Base-by-base conservation (phyloP, 1,140 invertebrate species). In the Lycorma delicatula region DNA sequence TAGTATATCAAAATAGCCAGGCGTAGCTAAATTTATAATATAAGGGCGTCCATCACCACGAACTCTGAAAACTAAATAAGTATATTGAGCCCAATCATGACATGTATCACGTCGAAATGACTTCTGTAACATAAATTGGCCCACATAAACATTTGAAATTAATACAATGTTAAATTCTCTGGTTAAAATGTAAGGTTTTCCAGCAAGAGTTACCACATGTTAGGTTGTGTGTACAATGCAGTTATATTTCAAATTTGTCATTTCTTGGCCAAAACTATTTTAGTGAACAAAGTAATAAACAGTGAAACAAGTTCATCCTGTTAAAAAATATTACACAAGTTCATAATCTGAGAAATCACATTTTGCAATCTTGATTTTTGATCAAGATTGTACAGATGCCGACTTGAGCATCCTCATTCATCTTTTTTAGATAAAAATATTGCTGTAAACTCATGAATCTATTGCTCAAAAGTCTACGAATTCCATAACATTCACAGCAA, bases 31-130 rank as follows among this genome's bases (percentile, higher is more conserved):
- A 72, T 89, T 90, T 18, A 97, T 67, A 59, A 85, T 69, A 70
- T 97, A 98, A 5, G 80, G 79, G 51, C 95, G 75, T 4, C 95
- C 95, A 77, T 98, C 95, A 0, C 95, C 95, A 67, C 93, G 77
- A 0, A 95, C 74, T 73, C 86, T 81, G 63, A 98, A 70, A 3
- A 93, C 79, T 25, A 98, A 65, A 66, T 90, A 89, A 50, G 90
- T 94, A 67, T 91, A 97, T 1, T 70, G 36, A 1, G 61, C 63
- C 89, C 90, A 97, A 65, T 93, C 79, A 64, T 80, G 82, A 26
- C 77, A 78, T 11, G 74, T 34, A 12, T 81, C 75, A 13, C 88
- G 75, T 67, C 84, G 80, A 70, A 97, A 97, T n/a, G 92, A 90
- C 81, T 85, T 91, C 78, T 87, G 68, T 41, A 76, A 71, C 60